Base-by-base conservation (phyloP, 2,113 vertebrate species). In the Pterophyllum scalare region DNA sequence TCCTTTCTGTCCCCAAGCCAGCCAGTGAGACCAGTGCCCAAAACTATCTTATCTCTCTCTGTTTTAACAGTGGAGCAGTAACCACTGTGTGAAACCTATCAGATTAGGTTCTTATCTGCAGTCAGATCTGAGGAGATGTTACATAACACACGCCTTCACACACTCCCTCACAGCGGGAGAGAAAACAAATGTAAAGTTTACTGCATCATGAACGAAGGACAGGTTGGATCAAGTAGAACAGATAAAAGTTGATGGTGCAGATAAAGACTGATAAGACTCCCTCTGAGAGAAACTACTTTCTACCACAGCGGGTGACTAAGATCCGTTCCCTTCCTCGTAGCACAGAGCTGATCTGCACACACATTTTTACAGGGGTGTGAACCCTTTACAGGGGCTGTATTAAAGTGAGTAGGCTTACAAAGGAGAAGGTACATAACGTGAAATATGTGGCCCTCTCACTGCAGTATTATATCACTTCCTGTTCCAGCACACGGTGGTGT, bases 201-300 rank as follows among this genome's bases (percentile, higher is more conserved):
- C 78, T 79, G 81, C 67, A 2, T 24, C 22, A 57, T 26, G 33
- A 79, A 58, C 14, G 46, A 87, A 85, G 80, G 86, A 83, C 84
- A 13, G 33, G 75, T 81, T 64, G 46, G 84, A 81, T 33, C 20
- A 19, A 60, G 65, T 65, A 43, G 24, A 17, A 77, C 40, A 81
- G 84, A 91, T 88, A 84, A 91, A 77, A 60, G 70, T 17, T 49
- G 75, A 56, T 46, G 28, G 81, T 33, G 13, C 17, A 64, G 78
- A 90, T 87, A 88, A 91, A 33, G 81, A 72, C 75, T 78, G 88
- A 93, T 93, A 91, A 93, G 80, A 76, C 0, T 26, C 9, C 15
- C 12, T 60, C 38, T 77, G 64, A 28, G 40, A 70, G 24, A 70
- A 70, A 70, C 9, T 28, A 14, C 43, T 67, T 19, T 46, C 46